Conservation (phyloP, 2,888 invertebrate species). For the Oxyscelio sp. region DNA sequence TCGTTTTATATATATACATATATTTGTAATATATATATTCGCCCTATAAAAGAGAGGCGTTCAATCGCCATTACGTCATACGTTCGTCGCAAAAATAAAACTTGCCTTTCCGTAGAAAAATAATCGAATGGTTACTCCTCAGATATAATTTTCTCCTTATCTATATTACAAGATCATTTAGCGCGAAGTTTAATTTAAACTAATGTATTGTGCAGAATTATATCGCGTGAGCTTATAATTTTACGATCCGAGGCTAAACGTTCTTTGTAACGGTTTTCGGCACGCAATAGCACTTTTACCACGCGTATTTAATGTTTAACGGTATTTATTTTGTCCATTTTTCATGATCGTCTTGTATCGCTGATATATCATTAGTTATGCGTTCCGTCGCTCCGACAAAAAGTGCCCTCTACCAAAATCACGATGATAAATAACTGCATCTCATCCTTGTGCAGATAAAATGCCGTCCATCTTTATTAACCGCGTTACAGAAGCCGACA, state of each 20-base stretch:
- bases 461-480: constrained; percentile 33
- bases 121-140: constrained; percentile 14
- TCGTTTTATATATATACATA: too few relatives aligned
- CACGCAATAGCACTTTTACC: constrained; percentile 69
- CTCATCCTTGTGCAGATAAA: constrained; percentile 35
- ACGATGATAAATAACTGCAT: constrained; percentile 36
- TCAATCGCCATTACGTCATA: background rate
- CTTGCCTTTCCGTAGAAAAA: background rate
- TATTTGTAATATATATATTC: too few relatives aligned
- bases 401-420: constrained; percentile 47
- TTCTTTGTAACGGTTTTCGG: constrained; percentile 71
- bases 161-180: constrained; percentile 64
- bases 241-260: constrained; percentile 51
- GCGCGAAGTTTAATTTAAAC: constrained; percentile 55
- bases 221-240: constrained; percentile 70
- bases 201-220: constrained; percentile 70
- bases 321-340: constrained; percentile 64
- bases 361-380: constrained; percentile 45
- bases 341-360: constrained; percentile 50
- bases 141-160: constrained; percentile 44
- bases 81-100: background rate
- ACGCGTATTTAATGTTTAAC: constrained; percentile 63
- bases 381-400: constrained; percentile 19
- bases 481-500: constrained; percentile 15
- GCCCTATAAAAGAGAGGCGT: background rate